phyloP scores from a whole-genome alignment of 2,113 vertebrate genomes.

The Lepus timidus region DNA sequence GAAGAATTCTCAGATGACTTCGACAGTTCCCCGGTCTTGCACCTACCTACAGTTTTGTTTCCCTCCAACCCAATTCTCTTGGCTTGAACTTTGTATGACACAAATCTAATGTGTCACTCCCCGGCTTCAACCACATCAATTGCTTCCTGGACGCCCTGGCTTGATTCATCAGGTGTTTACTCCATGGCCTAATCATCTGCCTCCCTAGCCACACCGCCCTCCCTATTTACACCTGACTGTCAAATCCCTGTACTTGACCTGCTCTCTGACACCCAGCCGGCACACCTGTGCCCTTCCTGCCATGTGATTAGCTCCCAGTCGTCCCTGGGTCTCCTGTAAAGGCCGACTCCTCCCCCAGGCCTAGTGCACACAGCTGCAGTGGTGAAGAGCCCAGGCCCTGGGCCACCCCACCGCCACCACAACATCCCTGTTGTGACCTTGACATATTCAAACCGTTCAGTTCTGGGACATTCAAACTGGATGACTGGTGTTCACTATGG shows the following conservation, averaged over 20 bases:
- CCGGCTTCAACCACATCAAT: not conserved
- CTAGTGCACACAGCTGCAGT: not conserved
- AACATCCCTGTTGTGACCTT: conserved; percentile 88
- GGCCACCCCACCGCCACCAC: not conserved
- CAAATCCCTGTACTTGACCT: not conserved
- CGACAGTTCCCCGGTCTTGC: not conserved
- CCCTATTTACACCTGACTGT: not conserved
- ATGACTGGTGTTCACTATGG: conserved; percentile 94
- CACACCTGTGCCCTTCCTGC: not conserved
- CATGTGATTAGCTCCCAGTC: not conserved
- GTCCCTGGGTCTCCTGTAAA: not conserved
- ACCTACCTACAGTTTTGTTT: not conserved
- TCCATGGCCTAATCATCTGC: not conserved
- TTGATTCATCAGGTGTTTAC: not conserved
- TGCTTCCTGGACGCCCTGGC: not conserved
- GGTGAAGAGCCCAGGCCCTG: not conserved
- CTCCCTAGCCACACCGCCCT: not conserved
- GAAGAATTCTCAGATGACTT: not conserved
- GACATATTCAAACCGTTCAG: conserved; percentile 96
- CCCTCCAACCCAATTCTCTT: not conserved
- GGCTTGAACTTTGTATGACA: not conserved
- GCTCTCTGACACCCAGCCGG: not conserved
- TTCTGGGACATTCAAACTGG: conserved; percentile 91
- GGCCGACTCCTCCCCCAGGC: not conserved
- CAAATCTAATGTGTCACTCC: not conserved